Conservation (phyloP, 2,113 vertebrate genomes). For the Neomonachus schauinslandi region DNA sequence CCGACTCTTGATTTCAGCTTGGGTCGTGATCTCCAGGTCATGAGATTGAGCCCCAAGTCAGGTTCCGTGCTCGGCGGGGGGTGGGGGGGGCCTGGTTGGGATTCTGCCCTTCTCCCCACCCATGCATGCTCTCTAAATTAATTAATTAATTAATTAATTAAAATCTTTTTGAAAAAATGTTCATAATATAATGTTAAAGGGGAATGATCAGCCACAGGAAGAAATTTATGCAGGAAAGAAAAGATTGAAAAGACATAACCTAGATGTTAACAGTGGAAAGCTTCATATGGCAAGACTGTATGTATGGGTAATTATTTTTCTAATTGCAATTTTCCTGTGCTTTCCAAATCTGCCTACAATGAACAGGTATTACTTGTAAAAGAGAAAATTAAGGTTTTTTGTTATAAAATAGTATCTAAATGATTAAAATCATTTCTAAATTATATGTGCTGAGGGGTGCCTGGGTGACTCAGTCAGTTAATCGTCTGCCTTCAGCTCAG, state of each 20-base stretch:
- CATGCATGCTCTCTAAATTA: neutral
- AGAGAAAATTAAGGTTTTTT: neutral
- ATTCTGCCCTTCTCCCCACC: neutral
- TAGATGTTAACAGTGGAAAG: neutral
- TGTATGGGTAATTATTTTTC: neutral
- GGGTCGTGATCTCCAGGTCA: neutral
- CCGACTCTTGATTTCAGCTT: neutral
- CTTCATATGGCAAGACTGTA: neutral
- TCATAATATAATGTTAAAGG: neutral
- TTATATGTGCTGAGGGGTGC: neutral
- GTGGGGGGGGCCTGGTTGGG: accelerated
- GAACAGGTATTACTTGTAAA: neutral
- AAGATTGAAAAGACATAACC: neutral
- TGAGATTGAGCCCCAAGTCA: neutral
- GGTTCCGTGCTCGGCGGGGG: neutral
- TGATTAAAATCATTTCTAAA: neutral
- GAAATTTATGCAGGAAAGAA: neutral
- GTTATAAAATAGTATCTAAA: conserved; percentile 12
- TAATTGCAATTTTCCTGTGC: neutral
- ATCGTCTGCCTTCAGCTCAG: too few species aligned
- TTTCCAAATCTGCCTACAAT: conserved; percentile 38
- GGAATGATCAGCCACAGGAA: neutral
- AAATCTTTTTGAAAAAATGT: neutral
- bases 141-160: too few species aligned
- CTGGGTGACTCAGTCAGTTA: too few species aligned